These are phyloP conservation scores for Streblospio benedicti DNA, from an alignment of 1,140 invertebrate genomes.

Conservation along the genomic window DNA sequence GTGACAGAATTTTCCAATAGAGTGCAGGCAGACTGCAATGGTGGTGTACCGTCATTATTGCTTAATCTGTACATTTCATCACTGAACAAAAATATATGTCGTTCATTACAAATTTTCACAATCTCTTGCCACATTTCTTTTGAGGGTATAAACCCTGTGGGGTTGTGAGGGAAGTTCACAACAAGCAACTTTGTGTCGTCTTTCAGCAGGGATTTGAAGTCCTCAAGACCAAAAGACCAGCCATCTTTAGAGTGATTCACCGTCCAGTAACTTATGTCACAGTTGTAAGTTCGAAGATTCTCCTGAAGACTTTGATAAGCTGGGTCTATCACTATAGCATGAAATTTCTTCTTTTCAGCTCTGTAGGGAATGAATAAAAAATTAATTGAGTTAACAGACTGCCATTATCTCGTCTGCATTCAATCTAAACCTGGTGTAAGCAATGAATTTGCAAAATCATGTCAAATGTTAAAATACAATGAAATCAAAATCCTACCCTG, in stretches of 20 bases:
- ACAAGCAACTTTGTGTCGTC: neutral
- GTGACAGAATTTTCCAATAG: neutral
- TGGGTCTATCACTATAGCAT: neutral
- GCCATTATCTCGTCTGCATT: too few species aligned
- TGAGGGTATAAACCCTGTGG: neutral
- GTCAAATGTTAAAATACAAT: too few species aligned
- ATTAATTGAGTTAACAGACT: too few species aligned
- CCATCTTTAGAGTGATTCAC: neutral
- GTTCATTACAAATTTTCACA: neutral
- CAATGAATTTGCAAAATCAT: too few species aligned
- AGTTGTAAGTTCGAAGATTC: neutral
- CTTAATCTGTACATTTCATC: neutral
- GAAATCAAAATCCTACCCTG: too few species aligned
- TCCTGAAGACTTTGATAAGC: neutral
- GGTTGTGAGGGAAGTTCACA: conserved; percentile 2
- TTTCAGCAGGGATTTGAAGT: neutral
- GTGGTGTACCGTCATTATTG: neutral
- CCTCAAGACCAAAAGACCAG: neutral
- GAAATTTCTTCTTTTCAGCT: too few species aligned
- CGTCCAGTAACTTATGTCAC: neutral
- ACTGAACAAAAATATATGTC: neutral
- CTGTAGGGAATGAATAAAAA: too few species aligned
- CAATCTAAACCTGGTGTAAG: too few species aligned
- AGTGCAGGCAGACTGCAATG: neutral
- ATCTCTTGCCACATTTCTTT: neutral